Evolutionary conservation across 1,140 invertebrate species (phyloP).

Genomic region (Ridgeia piscesae): DNA sequence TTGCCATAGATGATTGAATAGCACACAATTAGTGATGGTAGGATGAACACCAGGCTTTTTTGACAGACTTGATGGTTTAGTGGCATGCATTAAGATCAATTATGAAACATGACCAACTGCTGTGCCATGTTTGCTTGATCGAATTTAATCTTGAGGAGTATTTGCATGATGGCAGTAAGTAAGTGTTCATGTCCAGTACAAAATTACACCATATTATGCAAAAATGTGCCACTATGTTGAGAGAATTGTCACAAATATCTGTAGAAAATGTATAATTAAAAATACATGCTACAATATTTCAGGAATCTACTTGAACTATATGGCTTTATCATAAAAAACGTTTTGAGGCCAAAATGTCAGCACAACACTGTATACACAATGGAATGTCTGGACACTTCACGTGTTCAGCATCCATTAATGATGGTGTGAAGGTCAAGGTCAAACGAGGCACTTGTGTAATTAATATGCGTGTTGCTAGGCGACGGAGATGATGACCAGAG

Average conservation of each 20-base stretch:
- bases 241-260: not conserved
- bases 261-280: not conserved
- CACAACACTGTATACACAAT: too few relatives aligned
- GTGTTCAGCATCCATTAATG: too few relatives aligned
- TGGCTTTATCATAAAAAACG: not conserved
- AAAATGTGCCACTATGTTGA: not conserved
- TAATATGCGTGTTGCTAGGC: conserved; percentile 47
- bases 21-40: not conserved
- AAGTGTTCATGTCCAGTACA: not conserved
- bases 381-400: too few relatives aligned
- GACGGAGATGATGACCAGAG: conserved; percentile 62
- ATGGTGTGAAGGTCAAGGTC: not conserved
- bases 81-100: not conserved
- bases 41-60: not conserved
- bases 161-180: not conserved
- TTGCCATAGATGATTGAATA: not conserved
- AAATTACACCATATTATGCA: not conserved
- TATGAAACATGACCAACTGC: not conserved
- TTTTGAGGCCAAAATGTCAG: not conserved
- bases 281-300: not conserved
- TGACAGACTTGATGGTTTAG: not conserved
- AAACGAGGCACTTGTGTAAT: not conserved
- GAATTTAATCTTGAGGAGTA: not conserved
- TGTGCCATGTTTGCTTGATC: not conserved
- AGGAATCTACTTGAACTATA: not conserved